Percentiles rank a stretch among this genome's conserved stretches.
These are phyloP conservation scores for Chelidonichthys spinosus DNA, from an alignment of 2,797 vertebrate species.

Conservation along the genomic window DNA sequence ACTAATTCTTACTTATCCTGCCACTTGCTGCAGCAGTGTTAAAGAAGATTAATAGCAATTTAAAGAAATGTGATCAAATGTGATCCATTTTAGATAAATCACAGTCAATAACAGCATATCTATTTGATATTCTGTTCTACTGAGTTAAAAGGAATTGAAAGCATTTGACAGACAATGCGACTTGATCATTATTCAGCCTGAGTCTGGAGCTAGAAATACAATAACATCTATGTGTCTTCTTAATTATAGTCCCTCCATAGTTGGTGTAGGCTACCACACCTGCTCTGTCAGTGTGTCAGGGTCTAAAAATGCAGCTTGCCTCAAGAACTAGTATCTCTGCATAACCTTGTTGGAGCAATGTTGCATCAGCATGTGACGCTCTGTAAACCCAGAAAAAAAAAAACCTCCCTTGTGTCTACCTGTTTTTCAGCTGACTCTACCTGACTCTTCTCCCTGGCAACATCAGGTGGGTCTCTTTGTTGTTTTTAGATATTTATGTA, in stretches of 20 bases:
- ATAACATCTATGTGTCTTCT: too few relatives aligned
- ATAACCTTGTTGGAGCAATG: neutral
- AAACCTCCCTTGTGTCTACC: neutral
- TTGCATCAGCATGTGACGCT: neutral
- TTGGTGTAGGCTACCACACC: too few relatives aligned
- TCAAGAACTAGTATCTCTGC: neutral
- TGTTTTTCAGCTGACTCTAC: neutral
- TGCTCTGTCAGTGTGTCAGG: neutral
- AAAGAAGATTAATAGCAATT: neutral
- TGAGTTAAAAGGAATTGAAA: neutral
- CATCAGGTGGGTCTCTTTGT: constrained; percentile 20
- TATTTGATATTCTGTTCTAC: neutral
- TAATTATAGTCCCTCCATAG: too few relatives aligned
- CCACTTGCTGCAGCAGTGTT: neutral
- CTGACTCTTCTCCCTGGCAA: neutral
- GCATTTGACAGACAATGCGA: neutral
- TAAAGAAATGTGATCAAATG: neutral
- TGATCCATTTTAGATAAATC: neutral
- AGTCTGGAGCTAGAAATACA: neutral
- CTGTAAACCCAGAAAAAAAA: constrained; percentile 29
- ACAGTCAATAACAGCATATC: neutral
- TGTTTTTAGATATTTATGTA: neutral
- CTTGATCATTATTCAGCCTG: neutral
- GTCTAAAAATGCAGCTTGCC: neutral
- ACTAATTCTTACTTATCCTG: neutral